Evolutionary conservation across 2,888 invertebrate species (phyloP).

Genomic region (Drosophila engyochracea): DNA sequence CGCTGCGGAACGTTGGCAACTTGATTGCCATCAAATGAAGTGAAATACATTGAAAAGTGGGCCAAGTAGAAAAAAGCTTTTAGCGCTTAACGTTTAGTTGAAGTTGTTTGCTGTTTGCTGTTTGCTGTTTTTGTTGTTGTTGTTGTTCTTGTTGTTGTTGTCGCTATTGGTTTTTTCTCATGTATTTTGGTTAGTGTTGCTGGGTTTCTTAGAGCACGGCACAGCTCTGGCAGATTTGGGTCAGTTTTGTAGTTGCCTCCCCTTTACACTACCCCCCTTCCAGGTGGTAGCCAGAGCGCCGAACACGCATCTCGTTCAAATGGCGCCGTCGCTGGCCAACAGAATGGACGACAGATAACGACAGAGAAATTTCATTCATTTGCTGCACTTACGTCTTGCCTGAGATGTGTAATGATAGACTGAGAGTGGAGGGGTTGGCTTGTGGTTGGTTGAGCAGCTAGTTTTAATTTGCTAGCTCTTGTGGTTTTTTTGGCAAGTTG

Average conservation of each 20-base stretch:
- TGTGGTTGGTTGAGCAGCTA: background rate
- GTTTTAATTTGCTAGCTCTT: conserved; percentile 26
- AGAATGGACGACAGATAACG: conserved; percentile 49
- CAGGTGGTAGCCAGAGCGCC: background rate
- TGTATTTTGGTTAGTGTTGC: conserved; percentile 36
- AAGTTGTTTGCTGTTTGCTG: conserved; percentile 15
- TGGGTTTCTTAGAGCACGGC: conserved; percentile 30
- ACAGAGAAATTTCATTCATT: conserved; percentile 54
- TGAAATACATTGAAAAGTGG: conserved; percentile 53
- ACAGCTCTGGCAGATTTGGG: conserved; percentile 55
- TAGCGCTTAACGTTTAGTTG: conserved; percentile 55
- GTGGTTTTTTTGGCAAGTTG: conserved; percentile 9
- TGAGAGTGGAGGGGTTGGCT: background rate
- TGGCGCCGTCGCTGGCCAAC: conserved; percentile 32
- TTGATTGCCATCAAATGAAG: conserved; percentile 50
- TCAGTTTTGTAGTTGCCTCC: conserved; percentile 41
- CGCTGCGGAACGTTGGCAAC: conserved; percentile 50
- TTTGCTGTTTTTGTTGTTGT: background rate
- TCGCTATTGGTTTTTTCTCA: conserved; percentile 36
- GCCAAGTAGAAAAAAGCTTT: conserved; percentile 48
- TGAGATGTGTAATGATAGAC: background rate
- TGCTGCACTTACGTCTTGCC: conserved; percentile 29
- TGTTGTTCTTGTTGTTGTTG: conserved; percentile 19
- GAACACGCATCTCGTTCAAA: conserved; percentile 53
- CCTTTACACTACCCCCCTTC: background rate